A percentile compares a stretch with the other conserved stretches of the same genome.
Evolutionary conservation across 2,113 vertebrate genomes (phyloP).

Genomic region (human): GRCh38 chr1:89912501-89913000

Average conservation of each 20-base stretch:
- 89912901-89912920: neutral
- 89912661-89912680: neutral
- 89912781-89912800: neutral
- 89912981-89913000: neutral
- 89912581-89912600: neutral
- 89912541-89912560: neutral
- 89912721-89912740: neutral
- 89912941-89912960: neutral
- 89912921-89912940: neutral
- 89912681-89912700: neutral
- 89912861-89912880: conserved; percentile 9
- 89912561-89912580: neutral
- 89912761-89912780: neutral
- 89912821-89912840: neutral
- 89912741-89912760: neutral
- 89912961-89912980: neutral
- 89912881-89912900: conserved; percentile 3
- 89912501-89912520: neutral
- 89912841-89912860: neutral
- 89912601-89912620: neutral
- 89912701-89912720: neutral
- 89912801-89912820: neutral
- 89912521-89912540: neutral
- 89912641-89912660: neutral
- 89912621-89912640: neutral